Evolutionary conservation across 2,113 vertebrate genomes (phyloP), one percentile per base, ranked within the genome.

Genomic region (Hucho hucho): DNA sequence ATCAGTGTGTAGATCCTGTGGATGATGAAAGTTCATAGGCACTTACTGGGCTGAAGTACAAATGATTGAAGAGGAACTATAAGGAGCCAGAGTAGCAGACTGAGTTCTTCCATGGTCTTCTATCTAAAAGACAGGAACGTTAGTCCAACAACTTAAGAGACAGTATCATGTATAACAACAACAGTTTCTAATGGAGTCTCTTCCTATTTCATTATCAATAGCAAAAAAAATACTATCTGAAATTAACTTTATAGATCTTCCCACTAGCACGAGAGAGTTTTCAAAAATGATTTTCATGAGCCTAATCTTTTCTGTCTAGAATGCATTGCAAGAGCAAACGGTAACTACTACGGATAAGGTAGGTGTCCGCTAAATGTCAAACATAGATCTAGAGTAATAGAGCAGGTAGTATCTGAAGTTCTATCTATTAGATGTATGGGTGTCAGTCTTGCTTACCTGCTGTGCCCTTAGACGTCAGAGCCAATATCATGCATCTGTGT

Each of bases 21-120:
- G 49, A 18, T 53, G 0, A 53, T 4, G 16, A 53, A 53, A 53
- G 14, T 53, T 75, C 1, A 16, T 3, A 6, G 58, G 28, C 25
- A 92, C 92, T 91, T 84, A 92, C 92, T 79, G 47, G 87, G 61
- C 65, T 87, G 83, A 29, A 85, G 58, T 0, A 79, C 56, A 0
- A 79, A 63, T 25, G 88, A 81, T 73, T 84, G 75, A 75, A 73
- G 81, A 63, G 80, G 64, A 64, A 80, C 69, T 29, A 74, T 56
- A 47, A 83, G 47, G 64, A 87, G 20, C 59, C 87, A 24, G 6
- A 92, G 72, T 74, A 91, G 53, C 46, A 90, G 24, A 3, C 69
- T 24, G 18, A 84, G 13, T 4, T 65, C 12, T 70, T 88, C 71
- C 91, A 93, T 93, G 76, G 82, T 81, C 67, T 67, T 29, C 49